Percentiles rank a stretch among this genome's conserved stretches.
Conservation (phyloP, 2,888 invertebrate species). For the Chydorus sphaericus region DNA sequence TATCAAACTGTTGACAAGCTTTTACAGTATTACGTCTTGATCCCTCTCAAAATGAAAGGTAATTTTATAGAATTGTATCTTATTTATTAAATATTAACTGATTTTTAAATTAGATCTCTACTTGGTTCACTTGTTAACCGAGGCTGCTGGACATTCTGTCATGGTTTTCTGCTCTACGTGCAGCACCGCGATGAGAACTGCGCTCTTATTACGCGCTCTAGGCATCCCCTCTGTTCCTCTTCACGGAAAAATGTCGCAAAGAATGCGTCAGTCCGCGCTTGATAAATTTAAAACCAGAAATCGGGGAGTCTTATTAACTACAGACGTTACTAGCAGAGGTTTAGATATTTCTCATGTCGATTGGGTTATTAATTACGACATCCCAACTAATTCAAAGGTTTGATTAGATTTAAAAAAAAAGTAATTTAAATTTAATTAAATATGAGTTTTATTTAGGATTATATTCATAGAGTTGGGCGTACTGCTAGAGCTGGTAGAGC, state of each 20-base stretch:
- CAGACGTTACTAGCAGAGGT: conserved; percentile 96
- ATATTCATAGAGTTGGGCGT: conserved; percentile 93
- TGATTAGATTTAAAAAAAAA: no score
- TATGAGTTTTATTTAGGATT: conserved; percentile 60
- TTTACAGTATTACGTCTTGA: conserved; percentile 23
- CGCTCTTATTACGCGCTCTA: conserved; percentile 72
- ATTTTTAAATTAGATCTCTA: conserved; percentile 65
- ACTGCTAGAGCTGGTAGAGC: conserved; percentile 86
- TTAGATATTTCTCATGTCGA: conserved; percentile 98
- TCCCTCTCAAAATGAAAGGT: conserved; percentile 13
- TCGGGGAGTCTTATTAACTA: conserved; percentile 89
- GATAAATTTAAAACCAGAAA: conserved; percentile 92
- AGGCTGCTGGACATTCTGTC: conserved; percentile 84
- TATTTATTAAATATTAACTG: conserved; percentile 14
- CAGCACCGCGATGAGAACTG: conserved; percentile 74
- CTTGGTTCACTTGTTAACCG: conserved; percentile 85
- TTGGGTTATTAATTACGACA: conserved; percentile 92
- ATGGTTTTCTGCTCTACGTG: conserved; percentile 97
- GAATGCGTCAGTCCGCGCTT: conserved; percentile 82
- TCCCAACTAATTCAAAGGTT: conserved; percentile 71
- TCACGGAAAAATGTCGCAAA: conserved; percentile 99
- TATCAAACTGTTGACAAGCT: conserved; percentile 97
- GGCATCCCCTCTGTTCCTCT: conserved; percentile 89
- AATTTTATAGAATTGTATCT: background rate
- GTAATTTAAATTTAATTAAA: no score